Evolutionary conservation across 2,113 vertebrate genomes (phyloP), one percentile per base, ranked within the genome.

Genomic region (Setophaga coronata): DNA sequence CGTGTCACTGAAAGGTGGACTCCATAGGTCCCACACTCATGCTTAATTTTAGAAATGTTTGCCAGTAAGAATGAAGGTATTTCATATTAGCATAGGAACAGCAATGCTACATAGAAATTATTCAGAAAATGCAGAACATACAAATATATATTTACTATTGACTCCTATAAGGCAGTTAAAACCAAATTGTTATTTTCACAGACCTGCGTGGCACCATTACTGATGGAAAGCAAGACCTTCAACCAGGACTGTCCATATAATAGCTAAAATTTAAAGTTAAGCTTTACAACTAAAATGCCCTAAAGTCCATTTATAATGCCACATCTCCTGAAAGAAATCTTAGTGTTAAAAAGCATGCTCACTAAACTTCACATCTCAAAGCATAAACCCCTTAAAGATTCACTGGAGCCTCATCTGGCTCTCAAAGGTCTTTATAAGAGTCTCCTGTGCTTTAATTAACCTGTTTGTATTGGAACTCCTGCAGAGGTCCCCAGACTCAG

Each of bases 1-100:
- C 0, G 0, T 2, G 1, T 38, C 38, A 71, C 19, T 1, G 0
- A 64, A 72, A 67, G 23, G 7, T 58, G 10, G 12, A 58, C 56
- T 90, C 69, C 2, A 1, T 15, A 6, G 6, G 21, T 74, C 8
- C 19, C 9, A 16, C 31, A 64, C 3, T 34, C 56, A 69, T 69
- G 20, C 18, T 69, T 56, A 21, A 36, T 48, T 93, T 33, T 86
- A 24, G 29, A 82, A 47, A 71, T 26, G 7, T 24, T 77, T 29
- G 54, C 23, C 40, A 76, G 5, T 18, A 60, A 71, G 48, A 86
- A 80, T 17, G 4, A 78, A 78, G 23, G 10, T 29, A 57, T 62
- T 90, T 73, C 33, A 40, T 60, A 51, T 29, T 42, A 74, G 18
- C 33, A 64, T 5, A 36, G 10, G 31, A 28, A 92, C n/a, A 67